A percentile compares a stretch with the other conserved stretches of the same genome.
These are phyloP conservation scores for Ameiurus melas DNA, from an alignment of 2,113 vertebrate genomes.

Conservation along the genomic window DNA sequence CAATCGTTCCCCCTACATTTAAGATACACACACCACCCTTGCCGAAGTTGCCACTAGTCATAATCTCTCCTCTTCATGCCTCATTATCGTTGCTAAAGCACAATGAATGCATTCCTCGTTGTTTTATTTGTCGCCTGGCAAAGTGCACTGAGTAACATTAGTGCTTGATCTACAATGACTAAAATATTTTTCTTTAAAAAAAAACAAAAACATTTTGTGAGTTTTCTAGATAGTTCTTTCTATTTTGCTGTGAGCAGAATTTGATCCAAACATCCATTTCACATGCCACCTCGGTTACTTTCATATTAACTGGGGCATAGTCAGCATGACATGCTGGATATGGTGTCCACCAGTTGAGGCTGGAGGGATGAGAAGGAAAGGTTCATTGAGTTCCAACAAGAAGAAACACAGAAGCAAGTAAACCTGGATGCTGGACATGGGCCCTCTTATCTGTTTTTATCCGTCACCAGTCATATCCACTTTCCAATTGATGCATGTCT, in stretches of 20 bases:
- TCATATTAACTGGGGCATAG: no score
- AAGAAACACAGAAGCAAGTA: not conserved
- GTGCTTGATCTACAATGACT: not conserved
- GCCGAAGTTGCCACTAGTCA: not conserved
- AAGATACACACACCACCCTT: not conserved
- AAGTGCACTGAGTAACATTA: not conserved
- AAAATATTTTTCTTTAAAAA: not conserved
- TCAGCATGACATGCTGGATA: no score
- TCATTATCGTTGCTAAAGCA: not conserved
- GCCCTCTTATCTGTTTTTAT: no score
- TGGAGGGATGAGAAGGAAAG: not conserved
- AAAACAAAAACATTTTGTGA: not conserved
- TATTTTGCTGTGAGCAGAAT: not conserved
- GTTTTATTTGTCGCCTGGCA: not conserved
- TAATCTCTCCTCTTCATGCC: not conserved
- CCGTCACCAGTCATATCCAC: no score
- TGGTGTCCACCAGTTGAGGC: not conserved
- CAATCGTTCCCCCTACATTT: not conserved
- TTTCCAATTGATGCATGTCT: no score
- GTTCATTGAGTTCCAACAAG: not conserved
- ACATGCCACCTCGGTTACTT: not conserved
- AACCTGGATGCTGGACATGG: not conserved
- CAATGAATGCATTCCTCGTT: not conserved
- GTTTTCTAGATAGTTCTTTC: not conserved
- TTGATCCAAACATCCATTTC: not conserved